A percentile compares a stretch with the other conserved stretches of the same genome.
Evolutionary conservation across 1,140 invertebrate genomes (phyloP).

Genomic region (Macrosteles quadrilineatus): DNA sequence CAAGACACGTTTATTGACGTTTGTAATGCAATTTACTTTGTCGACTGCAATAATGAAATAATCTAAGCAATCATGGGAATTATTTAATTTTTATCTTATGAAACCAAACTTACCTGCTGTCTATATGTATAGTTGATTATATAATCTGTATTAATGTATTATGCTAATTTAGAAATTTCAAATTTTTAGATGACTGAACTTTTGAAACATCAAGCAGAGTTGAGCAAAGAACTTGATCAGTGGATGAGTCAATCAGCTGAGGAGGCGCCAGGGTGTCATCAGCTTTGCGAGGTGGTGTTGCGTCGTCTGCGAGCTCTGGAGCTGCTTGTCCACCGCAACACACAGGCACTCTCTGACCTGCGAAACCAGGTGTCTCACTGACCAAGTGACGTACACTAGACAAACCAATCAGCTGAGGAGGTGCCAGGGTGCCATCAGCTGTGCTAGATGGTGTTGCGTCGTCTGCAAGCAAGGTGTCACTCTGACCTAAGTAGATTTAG

Average conservation of each 20-base stretch:
- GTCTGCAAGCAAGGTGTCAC: background rate
- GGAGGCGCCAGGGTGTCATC: conserved; percentile 31
- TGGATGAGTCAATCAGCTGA: background rate
- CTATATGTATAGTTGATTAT: too few relatives aligned
- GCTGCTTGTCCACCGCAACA: conserved; percentile 38
- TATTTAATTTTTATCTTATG: too few relatives aligned
- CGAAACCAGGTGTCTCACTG: background rate
- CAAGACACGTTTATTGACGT: too few relatives aligned
- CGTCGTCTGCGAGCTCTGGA: conserved; percentile 39
- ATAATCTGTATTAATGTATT: too few relatives aligned
- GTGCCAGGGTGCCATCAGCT: background rate
- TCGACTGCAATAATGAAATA: too few relatives aligned
- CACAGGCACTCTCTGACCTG: conserved; percentile 36
- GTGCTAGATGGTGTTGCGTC: background rate
- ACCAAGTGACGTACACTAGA: too few relatives aligned
- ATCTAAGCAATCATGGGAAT: too few relatives aligned
- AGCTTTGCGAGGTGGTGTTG: conserved; percentile 38
- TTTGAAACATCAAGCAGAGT: conserved; percentile 31
- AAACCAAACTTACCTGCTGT: too few relatives aligned
- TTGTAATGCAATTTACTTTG: too few relatives aligned
- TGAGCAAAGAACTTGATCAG: background rate
- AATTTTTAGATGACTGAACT: conserved; percentile 36
- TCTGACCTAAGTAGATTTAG: background rate
- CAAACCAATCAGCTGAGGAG: too few relatives aligned
- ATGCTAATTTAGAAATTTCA: too few relatives aligned